phyloP scores from a whole-genome alignment of 2,113 vertebrate genomes.

The Damaliscus lunatus region DNA sequence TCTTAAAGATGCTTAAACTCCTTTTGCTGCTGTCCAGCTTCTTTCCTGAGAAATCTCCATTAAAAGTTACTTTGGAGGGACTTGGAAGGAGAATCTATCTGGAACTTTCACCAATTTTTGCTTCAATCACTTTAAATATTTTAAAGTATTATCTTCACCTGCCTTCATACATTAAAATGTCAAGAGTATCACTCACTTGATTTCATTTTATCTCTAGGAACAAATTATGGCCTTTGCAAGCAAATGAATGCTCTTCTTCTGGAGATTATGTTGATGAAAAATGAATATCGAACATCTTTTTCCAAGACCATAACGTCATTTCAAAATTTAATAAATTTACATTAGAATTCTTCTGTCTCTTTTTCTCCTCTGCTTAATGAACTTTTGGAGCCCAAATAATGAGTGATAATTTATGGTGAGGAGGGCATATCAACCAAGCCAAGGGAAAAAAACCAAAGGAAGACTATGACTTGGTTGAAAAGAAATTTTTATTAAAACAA shows the following conservation, averaged over 20 bases:
- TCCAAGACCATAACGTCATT: not conserved
- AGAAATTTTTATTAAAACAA: slow-evolving; percentile 80
- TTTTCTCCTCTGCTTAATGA: not conserved
- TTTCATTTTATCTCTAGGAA: slow-evolving; percentile 84
- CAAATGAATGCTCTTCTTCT: slow-evolving; percentile 82
- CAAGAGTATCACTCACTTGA: not conserved
- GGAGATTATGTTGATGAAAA: not conserved
- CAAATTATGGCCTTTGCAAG: slow-evolving; percentile 96
- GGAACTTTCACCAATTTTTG: not conserved
- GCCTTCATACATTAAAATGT: not conserved
- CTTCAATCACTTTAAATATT: not conserved
- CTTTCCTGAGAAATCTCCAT: not conserved
- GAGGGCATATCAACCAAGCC: not conserved
- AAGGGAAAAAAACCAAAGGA: not conserved
- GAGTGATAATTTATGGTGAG: not conserved
- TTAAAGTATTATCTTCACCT: not conserved
- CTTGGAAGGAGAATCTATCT: not conserved
- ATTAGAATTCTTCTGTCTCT: not conserved
- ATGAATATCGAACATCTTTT: not conserved
- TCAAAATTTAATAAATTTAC: slow-evolving; percentile 54
- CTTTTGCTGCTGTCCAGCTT: not conserved
- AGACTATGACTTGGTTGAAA: slow-evolving; percentile 65
- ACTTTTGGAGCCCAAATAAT: not conserved
- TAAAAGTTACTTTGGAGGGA: not conserved
- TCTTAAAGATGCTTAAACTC: not conserved